Conservation (phyloP, 2,113 vertebrate genomes). For the Serilophus lunatus region DNA sequence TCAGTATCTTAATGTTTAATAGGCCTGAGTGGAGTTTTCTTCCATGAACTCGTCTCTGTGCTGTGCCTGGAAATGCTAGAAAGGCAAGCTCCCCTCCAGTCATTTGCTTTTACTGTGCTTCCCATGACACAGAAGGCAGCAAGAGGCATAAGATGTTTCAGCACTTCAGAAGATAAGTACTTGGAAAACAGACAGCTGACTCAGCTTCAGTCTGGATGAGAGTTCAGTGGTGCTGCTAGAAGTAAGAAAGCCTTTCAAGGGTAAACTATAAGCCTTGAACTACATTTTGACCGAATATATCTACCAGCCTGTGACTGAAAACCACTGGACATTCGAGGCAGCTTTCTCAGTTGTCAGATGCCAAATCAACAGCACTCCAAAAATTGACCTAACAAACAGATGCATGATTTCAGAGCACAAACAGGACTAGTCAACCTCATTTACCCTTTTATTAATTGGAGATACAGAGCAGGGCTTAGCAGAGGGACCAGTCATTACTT, state of each 20-base stretch:
- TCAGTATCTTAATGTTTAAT: slow-evolving; percentile 4
- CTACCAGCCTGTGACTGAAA: neutral
- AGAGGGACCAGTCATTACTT: neutral
- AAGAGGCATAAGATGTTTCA: slow-evolving; percentile 9
- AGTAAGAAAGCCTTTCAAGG: neutral
- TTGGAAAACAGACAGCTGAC: slow-evolving; percentile 44
- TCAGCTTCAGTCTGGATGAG: neutral
- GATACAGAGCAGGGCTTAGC: neutral
- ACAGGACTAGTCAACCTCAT: neutral
- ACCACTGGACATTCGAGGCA: neutral
- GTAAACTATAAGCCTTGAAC: neutral
- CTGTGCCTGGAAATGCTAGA: neutral
- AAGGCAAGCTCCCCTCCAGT: neutral
- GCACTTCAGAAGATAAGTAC: slow-evolving; percentile 19
- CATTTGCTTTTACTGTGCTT: slow-evolving; percentile 4
- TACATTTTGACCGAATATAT: neutral
- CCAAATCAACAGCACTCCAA: neutral
- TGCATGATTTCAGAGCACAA: neutral
- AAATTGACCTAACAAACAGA: neutral
- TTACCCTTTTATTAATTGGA: neutral
- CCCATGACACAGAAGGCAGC: neutral
- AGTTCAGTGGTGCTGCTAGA: neutral
- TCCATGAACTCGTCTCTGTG: neutral
- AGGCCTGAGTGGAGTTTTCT: neutral
- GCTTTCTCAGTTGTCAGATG: neutral